Percentiles rank a stretch among this genome's conserved stretches.
phyloP scores from a whole-genome alignment of 1,140 invertebrate genomes.

The Drosophila aff. region DNA sequence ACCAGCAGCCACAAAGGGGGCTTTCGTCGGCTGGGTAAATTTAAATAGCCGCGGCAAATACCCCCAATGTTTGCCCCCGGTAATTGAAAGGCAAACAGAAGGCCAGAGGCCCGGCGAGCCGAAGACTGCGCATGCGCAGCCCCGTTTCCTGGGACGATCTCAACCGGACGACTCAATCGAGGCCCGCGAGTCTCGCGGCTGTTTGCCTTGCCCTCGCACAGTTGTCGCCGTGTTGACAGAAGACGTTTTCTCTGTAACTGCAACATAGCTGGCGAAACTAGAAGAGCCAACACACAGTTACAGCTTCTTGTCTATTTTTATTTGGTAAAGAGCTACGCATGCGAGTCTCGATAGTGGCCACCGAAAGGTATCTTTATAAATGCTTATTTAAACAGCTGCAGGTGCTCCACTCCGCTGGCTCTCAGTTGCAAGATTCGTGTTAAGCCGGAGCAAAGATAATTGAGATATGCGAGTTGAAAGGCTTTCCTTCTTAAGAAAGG shows the following conservation, averaged over 20 bases:
- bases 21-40: slow-evolving; percentile 58
- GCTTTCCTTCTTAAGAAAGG: not conserved
- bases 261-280: slow-evolving; percentile 6
- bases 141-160: slow-evolving; percentile 29
- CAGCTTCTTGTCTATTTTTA: slow-evolving; percentile 75
- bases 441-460: slow-evolving; percentile 1
- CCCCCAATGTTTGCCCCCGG: slow-evolving; percentile 59
- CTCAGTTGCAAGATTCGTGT: not conserved
- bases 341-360: slow-evolving; percentile 5
- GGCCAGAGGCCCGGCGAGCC: slow-evolving; percentile 1
- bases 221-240: slow-evolving; percentile 51
- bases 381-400: slow-evolving; percentile 45
- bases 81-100: slow-evolving; percentile 73
- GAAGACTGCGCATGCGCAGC: slow-evolving; percentile 66
- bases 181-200: slow-evolving; percentile 2
- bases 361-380: slow-evolving; percentile 15
- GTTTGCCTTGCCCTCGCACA: slow-evolving; percentile 7
- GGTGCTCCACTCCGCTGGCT: slow-evolving; percentile 11
- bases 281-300: slow-evolving; percentile 50
- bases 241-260: slow-evolving; percentile 66
- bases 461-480: not conserved
- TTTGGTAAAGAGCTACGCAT: slow-evolving; percentile 64
- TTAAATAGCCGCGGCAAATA: slow-evolving; percentile 68
- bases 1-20: slow-evolving; percentile 31
- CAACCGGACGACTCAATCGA: slow-evolving; percentile 62